Evolutionary conservation across 2,113 vertebrate genomes (phyloP), one percentile per base, ranked within the genome.

Genomic region (Tenebrosternarchus preto): DNA sequence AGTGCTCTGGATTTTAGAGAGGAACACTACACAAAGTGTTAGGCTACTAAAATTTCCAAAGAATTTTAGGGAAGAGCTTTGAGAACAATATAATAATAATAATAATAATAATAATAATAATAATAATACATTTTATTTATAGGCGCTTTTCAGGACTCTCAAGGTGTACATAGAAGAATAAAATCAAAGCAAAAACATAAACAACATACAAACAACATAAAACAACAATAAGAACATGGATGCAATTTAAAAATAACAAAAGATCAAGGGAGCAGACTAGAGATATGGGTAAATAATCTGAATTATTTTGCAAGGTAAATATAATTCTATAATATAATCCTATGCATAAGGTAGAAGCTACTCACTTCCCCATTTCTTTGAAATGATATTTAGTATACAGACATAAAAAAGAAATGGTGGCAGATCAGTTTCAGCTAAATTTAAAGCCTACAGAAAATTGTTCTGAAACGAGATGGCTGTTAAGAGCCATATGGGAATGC

Each of bases 1-100:
- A 24, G 60, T 43, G 39, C 46, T 68, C 22, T 68, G 50, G 60
- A 74, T 15, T 56, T 74, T 80, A 80, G 46, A 80, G 78, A 56
- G 70, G 27, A 64, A 56, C 70, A 16, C 59, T 55, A 33, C 43
- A 20, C 56, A 74, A 74, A 67, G 64, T 11, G 39, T 55, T 27
- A n/a, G 43, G 17, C 29, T 66, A 59, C 19, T 59, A 73, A 39
- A 22, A 1, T 22, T 25, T 29, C 59, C 73, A 43, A 75, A 50
- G 33, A 59, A 76, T 76, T 64, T n/a, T n/a, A n/a, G n/a, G n/a
- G n/a, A 75, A 69, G 25, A 39, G 33, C 67, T 46, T 61, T 24
- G 33, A 70, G 76, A 69, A 68, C 27, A 70, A 78, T 78, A n/a
- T n/a, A n/a, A n/a, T n/a, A n/a, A n/a, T n/a, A n/a, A n/a, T n/a